Conservation (phyloP, 2,797 vertebrate genomes). For the Sebastes steindachneri region DNA sequence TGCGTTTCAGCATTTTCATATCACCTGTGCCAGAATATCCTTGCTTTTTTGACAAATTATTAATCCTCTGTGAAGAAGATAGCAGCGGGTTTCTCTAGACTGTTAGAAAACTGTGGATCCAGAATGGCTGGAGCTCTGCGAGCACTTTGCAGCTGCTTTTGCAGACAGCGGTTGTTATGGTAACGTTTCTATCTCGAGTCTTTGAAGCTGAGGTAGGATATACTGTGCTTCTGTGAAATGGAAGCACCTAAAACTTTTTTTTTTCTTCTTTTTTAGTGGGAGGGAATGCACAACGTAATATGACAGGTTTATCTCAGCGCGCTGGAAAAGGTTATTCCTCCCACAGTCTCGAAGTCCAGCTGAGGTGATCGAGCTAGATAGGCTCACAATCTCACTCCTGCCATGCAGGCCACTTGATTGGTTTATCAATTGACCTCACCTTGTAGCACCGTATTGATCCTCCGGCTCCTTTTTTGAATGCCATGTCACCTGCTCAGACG, state of each 20-base stretch:
- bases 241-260: slow-evolving; percentile 32
- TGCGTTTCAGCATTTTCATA: slow-evolving; percentile 28
- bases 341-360: slow-evolving; percentile 23
- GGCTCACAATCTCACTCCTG: slow-evolving; percentile 23
- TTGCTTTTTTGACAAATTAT: slow-evolving; percentile 44
- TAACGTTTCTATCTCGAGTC: slow-evolving; percentile 44
- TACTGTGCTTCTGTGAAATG: slow-evolving; percentile 39
- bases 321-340: slow-evolving; percentile 50
- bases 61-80: slow-evolving; percentile 44
- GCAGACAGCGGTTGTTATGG: slow-evolving; percentile 55
- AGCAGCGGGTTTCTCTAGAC: slow-evolving; percentile 30
- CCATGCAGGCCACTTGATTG: slow-evolving; percentile 39
- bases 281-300: neutral
- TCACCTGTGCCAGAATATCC: slow-evolving; percentile 30
- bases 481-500: slow-evolving; percentile 11
- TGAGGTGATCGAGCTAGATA: slow-evolving; percentile 40
- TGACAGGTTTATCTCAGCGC: slow-evolving; percentile 34
- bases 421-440: slow-evolving; percentile 63
- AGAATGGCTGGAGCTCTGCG: slow-evolving; percentile 25
- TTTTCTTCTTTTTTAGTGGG: neutral
- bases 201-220: slow-evolving; percentile 50
- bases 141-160: slow-evolving; percentile 25
- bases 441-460: slow-evolving; percentile 47
- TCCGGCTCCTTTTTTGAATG: slow-evolving; percentile 3
- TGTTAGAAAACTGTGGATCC: slow-evolving; percentile 37